These are phyloP conservation scores for Arvicanthis niloticus DNA, from an alignment of 2,113 vertebrate species.

Conservation along the genomic window DNA sequence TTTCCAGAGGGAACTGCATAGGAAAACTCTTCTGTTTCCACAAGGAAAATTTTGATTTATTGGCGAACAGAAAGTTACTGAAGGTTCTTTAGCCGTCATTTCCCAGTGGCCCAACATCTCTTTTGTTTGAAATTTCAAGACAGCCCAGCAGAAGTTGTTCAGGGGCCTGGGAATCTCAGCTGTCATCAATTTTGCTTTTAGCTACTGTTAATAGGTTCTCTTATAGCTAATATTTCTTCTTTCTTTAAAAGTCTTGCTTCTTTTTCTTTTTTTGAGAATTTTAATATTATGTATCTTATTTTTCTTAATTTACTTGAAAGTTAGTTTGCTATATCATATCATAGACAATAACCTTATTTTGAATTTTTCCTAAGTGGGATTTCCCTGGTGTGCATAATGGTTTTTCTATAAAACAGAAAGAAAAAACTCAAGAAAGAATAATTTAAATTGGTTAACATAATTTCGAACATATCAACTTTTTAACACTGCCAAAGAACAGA, in stretches of 20 bases:
- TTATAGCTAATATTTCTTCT: slow-evolving; percentile 32
- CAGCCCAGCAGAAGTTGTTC: slow-evolving; percentile 41
- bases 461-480: not conserved
- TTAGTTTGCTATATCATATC: not conserved
- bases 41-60: slow-evolving; percentile 64
- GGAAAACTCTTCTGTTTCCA: not conserved
- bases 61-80: slow-evolving; percentile 17
- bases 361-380: not conserved
- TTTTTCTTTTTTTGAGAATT: not conserved
- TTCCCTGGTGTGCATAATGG: not conserved
- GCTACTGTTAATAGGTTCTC: slow-evolving; percentile 60
- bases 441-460: not conserved
- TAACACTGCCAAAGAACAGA: not conserved
- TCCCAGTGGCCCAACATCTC: slow-evolving; percentile 56
- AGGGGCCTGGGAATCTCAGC: slow-evolving; percentile 29
- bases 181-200: slow-evolving; percentile 61
- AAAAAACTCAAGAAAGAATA: not conserved
- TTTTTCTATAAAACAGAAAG: slow-evolving; percentile 14
- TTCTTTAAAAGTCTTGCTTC: not conserved
- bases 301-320: slow-evolving; percentile 22
- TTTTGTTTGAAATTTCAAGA: slow-evolving; percentile 63
- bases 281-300: not conserved
- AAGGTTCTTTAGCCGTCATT: not conserved
- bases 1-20: not conserved
- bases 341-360: not conserved